Evolutionary conservation across 1,140 invertebrate species (phyloP).

Genomic region (Drosophila trapezifrons): DNA sequence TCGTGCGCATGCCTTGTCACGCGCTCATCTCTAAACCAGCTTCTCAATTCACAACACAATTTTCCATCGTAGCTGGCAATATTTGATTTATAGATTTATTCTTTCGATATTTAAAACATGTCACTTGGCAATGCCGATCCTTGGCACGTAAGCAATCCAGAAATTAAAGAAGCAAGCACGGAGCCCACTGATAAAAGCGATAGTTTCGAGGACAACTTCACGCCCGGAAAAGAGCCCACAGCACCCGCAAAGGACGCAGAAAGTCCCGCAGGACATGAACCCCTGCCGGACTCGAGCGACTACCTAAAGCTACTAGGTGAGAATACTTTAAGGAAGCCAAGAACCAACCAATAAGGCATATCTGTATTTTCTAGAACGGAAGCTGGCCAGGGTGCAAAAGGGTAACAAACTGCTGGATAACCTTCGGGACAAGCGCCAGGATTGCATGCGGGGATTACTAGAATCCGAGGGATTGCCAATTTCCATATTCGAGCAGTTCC

Average conservation of each 20-base stretch:
- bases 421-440: constrained; percentile 84
- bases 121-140: constrained; percentile 70
- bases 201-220: constrained; percentile 85
- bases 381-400: constrained; percentile 84
- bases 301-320: constrained; percentile 72
- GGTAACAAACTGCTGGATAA: constrained; percentile 84
- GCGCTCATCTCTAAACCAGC: constrained; percentile 8
- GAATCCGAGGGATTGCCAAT: constrained; percentile 54
- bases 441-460: constrained; percentile 84
- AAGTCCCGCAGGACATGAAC: constrained; percentile 57
- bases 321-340: not conserved
- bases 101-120: constrained; percentile 57
- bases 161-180: constrained; percentile 28
- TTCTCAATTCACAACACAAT: constrained; percentile 2
- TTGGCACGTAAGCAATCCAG: constrained; percentile 61
- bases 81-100: constrained; percentile 16
- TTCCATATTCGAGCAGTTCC: constrained; percentile 57
- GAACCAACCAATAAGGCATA: not conserved
- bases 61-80: constrained; percentile 9
- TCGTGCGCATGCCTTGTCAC: constrained; percentile 6
- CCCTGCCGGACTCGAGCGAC: constrained; percentile 80
- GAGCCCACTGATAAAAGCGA: constrained; percentile 16
- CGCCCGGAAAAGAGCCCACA: constrained; percentile 33
- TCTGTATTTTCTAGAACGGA: constrained; percentile 80
- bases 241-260: constrained; percentile 14